Conservation (phyloP, 2,888 invertebrate genomes). For the Hydrotaea cyrtoneurina region DNA sequence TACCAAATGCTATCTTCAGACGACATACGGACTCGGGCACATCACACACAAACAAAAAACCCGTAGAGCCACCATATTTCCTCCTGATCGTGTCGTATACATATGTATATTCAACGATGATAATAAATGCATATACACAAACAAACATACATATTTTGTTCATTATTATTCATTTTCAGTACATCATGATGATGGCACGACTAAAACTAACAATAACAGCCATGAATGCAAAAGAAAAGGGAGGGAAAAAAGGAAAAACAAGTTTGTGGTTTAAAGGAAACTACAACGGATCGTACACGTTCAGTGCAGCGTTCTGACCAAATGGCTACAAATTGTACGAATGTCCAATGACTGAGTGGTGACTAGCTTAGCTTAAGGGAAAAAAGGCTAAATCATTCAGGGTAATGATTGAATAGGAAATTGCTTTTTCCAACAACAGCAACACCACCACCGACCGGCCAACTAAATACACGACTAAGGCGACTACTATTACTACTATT, state of each 20-base stretch:
- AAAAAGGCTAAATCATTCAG: constrained; percentile 52
- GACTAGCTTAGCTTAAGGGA: constrained; percentile 16
- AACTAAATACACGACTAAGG: not conserved
- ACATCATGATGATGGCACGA: constrained; percentile 38
- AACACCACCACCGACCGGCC: not conserved
- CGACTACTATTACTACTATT: not conserved
- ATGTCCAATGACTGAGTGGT: constrained; percentile 6
- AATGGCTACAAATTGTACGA: constrained; percentile 45
- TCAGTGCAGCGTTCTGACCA: not conserved
- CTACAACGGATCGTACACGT: not conserved
- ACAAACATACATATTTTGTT: constrained; percentile 14
- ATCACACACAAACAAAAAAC: not conserved
- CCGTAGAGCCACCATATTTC: not conserved
- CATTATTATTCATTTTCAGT: constrained; percentile 54
- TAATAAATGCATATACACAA: not conserved
- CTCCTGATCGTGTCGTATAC: not conserved
- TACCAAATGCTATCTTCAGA: too few species aligned
- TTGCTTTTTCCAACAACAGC: constrained; percentile 7
- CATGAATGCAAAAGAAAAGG: constrained; percentile 54
- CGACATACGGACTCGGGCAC: not conserved
- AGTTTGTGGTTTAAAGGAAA: constrained; percentile 60
- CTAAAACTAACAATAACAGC: constrained; percentile 40
- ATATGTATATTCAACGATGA: not conserved
- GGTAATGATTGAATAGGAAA: constrained; percentile 41
- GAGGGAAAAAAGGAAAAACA: constrained; percentile 49